phyloP scores from a whole-genome alignment of 2,888 invertebrate genomes.

The Beris chalybata region DNA sequence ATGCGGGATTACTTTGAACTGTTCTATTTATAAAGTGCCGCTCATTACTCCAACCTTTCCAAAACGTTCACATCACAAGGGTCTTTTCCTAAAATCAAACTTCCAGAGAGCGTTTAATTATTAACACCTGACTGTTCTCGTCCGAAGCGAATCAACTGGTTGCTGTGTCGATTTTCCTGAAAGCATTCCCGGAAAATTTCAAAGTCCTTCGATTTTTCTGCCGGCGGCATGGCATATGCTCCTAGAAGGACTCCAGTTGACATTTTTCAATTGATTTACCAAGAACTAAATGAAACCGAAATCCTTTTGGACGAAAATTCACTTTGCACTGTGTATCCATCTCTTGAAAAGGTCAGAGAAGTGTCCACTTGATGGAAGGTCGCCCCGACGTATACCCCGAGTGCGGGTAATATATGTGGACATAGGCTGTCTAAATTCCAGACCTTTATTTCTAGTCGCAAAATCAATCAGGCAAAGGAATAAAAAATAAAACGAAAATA shows the following conservation, averaged over 20 bases:
- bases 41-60: no score
- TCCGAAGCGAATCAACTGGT: conserved; percentile 34
- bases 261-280: conserved; percentile 38
- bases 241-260: conserved; percentile 25
- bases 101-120: conserved; percentile 35
- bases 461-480: conserved; percentile 22
- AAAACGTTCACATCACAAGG: neutral
- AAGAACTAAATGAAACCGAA: conserved; percentile 36
- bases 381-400: conserved; percentile 18
- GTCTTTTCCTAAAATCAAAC: conserved; percentile 33
- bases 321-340: conserved; percentile 31
- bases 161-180: conserved; percentile 9
- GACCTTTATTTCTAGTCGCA: conserved; percentile 23
- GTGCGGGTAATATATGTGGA: conserved; percentile 30
- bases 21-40: no score
- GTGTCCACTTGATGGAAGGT: conserved; percentile 36
- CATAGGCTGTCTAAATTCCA: conserved; percentile 30
- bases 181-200: conserved; percentile 11
- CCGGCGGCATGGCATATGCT: conserved; percentile 6
- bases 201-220: conserved; percentile 6
- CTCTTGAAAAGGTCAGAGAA: conserved; percentile 31
- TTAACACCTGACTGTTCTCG: conserved; percentile 29
- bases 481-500: neutral
- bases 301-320: conserved; percentile 36
- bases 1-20: no score